Percentiles rank a stretch among this genome's conserved stretches.
phyloP scores from a whole-genome alignment of 2,113 vertebrate genomes.

The Pristiophorus japonicus region DNA sequence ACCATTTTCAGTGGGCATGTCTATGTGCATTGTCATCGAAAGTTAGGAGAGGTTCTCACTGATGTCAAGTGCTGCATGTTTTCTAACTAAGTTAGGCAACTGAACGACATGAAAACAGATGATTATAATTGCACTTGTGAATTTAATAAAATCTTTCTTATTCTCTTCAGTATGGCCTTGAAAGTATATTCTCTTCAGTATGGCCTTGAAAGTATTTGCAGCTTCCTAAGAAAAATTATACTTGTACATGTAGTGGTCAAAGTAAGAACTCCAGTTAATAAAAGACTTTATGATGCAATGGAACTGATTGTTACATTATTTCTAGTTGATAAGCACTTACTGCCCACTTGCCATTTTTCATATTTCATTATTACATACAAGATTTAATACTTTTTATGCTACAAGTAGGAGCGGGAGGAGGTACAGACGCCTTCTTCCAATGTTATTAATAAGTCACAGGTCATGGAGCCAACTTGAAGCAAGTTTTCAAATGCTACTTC shows the following conservation, averaged over 20 bases:
- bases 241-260: neutral
- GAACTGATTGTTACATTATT: too few relatives aligned
- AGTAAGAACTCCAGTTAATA: neutral
- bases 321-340: too few relatives aligned
- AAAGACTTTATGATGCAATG: neutral
- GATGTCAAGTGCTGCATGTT: neutral
- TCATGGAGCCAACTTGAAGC: too few relatives aligned
- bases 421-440: too few relatives aligned
- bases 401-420: too few relatives aligned
- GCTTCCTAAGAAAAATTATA: neutral
- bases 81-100: neutral
- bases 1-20: neutral
- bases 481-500: too few relatives aligned
- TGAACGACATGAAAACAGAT: neutral
- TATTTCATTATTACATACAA: too few relatives aligned
- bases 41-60: neutral
- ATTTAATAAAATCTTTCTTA: neutral
- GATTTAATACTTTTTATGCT: too few relatives aligned
- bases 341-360: too few relatives aligned
- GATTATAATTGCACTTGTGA: neutral
- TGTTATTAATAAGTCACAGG: too few relatives aligned
- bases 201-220: neutral
- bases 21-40: neutral
- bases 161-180: neutral
- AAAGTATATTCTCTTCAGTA: neutral